Evolutionary conservation across 2,888 invertebrate species (phyloP).

Genomic region (Buathra laborator): DNA sequence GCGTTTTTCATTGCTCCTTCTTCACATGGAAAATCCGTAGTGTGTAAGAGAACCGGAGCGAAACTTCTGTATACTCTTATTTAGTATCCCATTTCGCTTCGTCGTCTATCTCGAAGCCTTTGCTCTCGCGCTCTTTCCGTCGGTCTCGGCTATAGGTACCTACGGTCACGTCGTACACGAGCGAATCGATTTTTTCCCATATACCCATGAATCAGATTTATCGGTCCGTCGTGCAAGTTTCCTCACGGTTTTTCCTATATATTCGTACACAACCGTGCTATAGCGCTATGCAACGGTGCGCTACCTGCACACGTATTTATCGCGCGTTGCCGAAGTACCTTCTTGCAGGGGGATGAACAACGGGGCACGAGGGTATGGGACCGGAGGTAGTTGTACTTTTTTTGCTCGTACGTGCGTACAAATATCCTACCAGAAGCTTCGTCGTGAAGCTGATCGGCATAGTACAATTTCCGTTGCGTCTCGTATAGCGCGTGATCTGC

Average conservation of each 20-base stretch:
- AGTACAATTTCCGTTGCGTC: not conserved
- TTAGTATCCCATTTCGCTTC: constrained; percentile 18
- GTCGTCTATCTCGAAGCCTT: constrained; percentile 6
- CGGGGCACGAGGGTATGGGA: not conserved
- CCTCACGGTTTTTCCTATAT: constrained; percentile 19
- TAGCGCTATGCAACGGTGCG: constrained; percentile 1
- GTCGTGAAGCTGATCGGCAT: not conserved
- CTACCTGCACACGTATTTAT: constrained; percentile 38
- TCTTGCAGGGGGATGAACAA: constrained; percentile 5
- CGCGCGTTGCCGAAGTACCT: constrained; percentile 20
- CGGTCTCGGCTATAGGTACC: not conserved
- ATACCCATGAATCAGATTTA: constrained; percentile 71
- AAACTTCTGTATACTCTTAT: not conserved
- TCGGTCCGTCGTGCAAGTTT: constrained; percentile 58
- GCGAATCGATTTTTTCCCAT: constrained; percentile 71
- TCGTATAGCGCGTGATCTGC: not conserved
- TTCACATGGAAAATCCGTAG: not conserved
- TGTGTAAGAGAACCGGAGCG: not conserved
- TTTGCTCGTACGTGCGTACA: constrained; percentile 7
- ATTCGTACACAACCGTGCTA: constrained; percentile 5
- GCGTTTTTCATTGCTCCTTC: not conserved
- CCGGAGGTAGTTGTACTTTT: not conserved
- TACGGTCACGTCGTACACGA: constrained; percentile 27
- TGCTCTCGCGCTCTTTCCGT: constrained; percentile 13
- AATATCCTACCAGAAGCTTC: not conserved